These are phyloP conservation scores for Leucophenga maculata DNA, from an alignment of 2,888 invertebrate species.

Conservation along the genomic window DNA sequence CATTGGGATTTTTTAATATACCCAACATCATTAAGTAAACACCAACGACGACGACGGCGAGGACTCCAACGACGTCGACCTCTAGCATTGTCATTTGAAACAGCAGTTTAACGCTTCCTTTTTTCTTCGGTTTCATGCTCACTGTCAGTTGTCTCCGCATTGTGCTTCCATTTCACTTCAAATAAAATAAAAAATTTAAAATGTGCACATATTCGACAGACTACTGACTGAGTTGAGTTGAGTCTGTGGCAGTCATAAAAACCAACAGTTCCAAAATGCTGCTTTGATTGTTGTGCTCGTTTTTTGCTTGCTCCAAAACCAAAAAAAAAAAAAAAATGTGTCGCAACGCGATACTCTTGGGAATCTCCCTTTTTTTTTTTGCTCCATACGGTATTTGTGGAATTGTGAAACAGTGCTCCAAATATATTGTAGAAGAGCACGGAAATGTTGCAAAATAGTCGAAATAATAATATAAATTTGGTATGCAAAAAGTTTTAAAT, in stretches of 20 bases:
- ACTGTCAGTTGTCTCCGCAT: too few relatives aligned
- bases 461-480: conserved; percentile 4
- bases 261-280: too few relatives aligned
- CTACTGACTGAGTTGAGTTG: too few relatives aligned
- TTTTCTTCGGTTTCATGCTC: not conserved
- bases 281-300: not conserved
- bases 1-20: conserved; percentile 20
- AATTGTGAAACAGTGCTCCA: not conserved
- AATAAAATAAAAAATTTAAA: conserved; percentile 47
- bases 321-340: conserved; percentile 11
- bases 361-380: not conserved
- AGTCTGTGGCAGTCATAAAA: too few relatives aligned
- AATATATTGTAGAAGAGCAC: not conserved
- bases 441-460: not conserved
- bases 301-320: not conserved
- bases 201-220: conserved; percentile 34
- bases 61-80: not conserved
- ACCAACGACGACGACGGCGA: not conserved
- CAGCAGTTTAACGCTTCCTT: conserved; percentile 8
- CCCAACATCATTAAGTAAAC: conserved; percentile 22
- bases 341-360: conserved; percentile 16
- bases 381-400: not conserved
- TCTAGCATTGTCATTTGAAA: conserved; percentile 13
- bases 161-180: conserved; percentile 22
- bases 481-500: conserved; percentile 14